phyloP scores from a whole-genome alignment of 2,113 vertebrate species.

The Oncorhynchus kisutch region DNA sequence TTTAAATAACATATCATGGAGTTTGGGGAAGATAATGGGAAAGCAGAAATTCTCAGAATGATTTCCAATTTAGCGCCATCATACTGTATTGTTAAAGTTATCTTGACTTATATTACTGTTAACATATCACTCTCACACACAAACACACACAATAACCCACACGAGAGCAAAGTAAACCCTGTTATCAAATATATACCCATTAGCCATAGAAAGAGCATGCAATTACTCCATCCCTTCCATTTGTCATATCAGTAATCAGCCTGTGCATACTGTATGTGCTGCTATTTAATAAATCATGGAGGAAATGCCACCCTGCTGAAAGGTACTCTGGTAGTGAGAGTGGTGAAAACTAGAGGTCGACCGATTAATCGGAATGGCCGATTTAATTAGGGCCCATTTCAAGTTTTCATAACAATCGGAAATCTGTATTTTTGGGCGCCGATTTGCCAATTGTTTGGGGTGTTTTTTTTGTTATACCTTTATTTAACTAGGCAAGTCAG shows the following conservation, averaged over 20 bases:
- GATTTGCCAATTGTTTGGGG: too few relatives aligned
- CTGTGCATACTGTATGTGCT: slow-evolving; percentile 30
- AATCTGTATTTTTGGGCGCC: too few relatives aligned
- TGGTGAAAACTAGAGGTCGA: background rate
- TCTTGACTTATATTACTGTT: background rate
- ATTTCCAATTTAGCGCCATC: background rate
- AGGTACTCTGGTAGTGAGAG: slow-evolving; percentile 29
- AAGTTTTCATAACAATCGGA: too few relatives aligned
- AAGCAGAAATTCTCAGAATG: background rate
- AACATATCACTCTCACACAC: background rate
- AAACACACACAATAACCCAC: slow-evolving; percentile 14
- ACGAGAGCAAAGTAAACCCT: slow-evolving; percentile 3
- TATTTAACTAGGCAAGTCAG: too few relatives aligned
- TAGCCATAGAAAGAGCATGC: slow-evolving; percentile 30
- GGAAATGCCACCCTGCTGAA: slow-evolving; percentile 38
- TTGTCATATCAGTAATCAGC: slow-evolving; percentile 54
- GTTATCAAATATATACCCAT: slow-evolving; percentile 36
- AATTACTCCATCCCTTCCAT: slow-evolving; percentile 61
- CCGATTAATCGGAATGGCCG: too few relatives aligned
- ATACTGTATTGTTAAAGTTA: too few relatives aligned
- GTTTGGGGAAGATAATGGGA: background rate
- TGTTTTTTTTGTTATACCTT: too few relatives aligned
- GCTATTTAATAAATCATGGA: slow-evolving; percentile 45
- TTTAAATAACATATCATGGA: background rate
- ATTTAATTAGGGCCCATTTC: too few relatives aligned